Conservation (phyloP, 2,797 vertebrate species). For the Distichodus sexfasciatus region DNA sequence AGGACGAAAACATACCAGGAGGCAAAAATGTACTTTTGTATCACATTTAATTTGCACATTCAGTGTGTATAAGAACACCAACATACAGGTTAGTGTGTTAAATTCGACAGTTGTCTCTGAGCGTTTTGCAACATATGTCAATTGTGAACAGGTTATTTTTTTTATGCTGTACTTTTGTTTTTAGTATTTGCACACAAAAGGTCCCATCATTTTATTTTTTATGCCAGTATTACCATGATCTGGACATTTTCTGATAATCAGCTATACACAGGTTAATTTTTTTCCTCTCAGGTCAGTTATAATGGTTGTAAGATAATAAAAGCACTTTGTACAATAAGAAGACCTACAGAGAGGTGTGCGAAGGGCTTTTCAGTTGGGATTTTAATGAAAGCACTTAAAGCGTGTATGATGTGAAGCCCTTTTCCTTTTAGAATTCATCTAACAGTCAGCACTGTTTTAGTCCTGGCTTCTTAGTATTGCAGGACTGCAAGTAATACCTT, state of each 20-base stretch:
- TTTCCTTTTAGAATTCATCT: conserved; percentile 19
- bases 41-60: conserved; percentile 86
- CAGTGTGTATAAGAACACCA: conserved; percentile 81
- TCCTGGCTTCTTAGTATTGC: no score
- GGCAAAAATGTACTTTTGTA: conserved; percentile 58
- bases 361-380: conserved; percentile 7
- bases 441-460: background rate
- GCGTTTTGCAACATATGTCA: conserved; percentile 67
- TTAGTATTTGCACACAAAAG: conserved; percentile 18
- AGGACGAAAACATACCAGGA: background rate
- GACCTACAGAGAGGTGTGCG: background rate
- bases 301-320: conserved; percentile 2
- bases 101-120: conserved; percentile 69
- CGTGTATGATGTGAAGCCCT: conserved; percentile 8
- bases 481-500: no score
- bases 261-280: background rate
- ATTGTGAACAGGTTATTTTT: conserved; percentile 65
- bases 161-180: conserved; percentile 55
- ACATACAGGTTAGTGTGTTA: conserved; percentile 83
- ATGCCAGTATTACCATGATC: background rate
- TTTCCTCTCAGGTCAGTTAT: conserved; percentile 6
- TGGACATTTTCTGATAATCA: background rate
- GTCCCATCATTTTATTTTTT: conserved; percentile 20
- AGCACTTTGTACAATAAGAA: conserved; percentile 14
- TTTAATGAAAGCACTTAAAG: conserved; percentile 10